These are phyloP conservation scores for Albula goreensis DNA, from an alignment of 2,113 vertebrate genomes.

Conservation along the genomic window DNA sequence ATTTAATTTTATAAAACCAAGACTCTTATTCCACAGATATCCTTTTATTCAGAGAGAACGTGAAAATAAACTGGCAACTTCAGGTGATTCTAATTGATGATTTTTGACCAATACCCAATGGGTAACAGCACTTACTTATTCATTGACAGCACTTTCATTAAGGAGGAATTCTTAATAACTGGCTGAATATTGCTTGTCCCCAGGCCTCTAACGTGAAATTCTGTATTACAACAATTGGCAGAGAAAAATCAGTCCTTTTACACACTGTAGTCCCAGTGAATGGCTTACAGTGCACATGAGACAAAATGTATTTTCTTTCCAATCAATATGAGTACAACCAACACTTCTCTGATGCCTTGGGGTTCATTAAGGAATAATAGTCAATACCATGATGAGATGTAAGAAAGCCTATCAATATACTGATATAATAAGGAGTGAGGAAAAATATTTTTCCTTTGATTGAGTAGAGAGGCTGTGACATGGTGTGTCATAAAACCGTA, in stretches of 20 bases:
- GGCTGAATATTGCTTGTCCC: background rate
- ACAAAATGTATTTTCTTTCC: constrained; percentile 29
- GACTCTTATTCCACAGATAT: constrained; percentile 23
- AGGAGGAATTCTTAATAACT: background rate
- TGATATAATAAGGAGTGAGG: no score
- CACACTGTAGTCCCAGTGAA: constrained; percentile 40
- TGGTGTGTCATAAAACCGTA: no score
- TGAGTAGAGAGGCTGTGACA: no score
- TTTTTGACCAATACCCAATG: background rate
- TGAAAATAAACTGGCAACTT: constrained; percentile 3
- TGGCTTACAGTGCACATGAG: constrained; percentile 48
- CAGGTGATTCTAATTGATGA: background rate
- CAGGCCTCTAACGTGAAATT: background rate
- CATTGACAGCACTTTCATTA: background rate
- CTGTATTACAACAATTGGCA: background rate
- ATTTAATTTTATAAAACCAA: constrained; percentile 51
- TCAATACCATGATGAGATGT: constrained; percentile 40
- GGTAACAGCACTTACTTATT: background rate
- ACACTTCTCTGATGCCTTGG: constrained; percentile 41
- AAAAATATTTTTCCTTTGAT: no score
- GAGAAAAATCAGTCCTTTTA: constrained; percentile 26
- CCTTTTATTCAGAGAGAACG: background rate
- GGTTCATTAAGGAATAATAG: constrained; percentile 48
- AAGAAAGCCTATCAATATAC: background rate
- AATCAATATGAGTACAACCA: constrained; percentile 52